Evolutionary conservation across 2,888 invertebrate species (phyloP), one percentile per base, ranked within the genome.

Genomic region (Empis stercorea): DNA sequence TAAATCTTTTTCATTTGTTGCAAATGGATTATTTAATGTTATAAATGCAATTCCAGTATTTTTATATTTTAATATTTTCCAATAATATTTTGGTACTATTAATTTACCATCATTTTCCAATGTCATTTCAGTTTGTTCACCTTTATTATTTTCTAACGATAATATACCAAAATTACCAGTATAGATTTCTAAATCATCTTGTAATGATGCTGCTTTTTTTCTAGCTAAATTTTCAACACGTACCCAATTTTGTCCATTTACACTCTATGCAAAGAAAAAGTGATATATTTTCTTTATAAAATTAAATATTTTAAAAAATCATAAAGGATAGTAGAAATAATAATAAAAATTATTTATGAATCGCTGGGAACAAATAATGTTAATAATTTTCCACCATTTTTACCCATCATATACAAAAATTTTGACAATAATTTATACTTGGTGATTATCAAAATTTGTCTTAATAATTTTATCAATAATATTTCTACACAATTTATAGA

Each of bases 211-310:
- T 4, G 72, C 70, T n/a, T 63, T 50, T 47, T 59, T 61, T 49
- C 73, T 56, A 2, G 68, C 58, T 17, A 61, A 57, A 32, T 56
- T 57, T 58, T 74, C 73, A 5, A 73, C 52, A 10, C 55, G 55
- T 43, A 63, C 59, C 73, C 74, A 74, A 54, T 73, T 73, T 14
- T 69, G 71, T 11, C 57, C 64, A 54, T 73, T 74, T 38, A 73
- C 42, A 20, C 11, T 32, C 47, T 47, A 27, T n/a, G n/a, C n/a
- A 30, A 23, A 13, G 11, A n/a, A 5, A 32, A 38, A 38, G 14
- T 44, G n/a, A n/a, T n/a, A n/a, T n/a, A n/a, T n/a, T 40, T 36
- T 30, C 16, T 38, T 37, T 30, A 30, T 47, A 11, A 30, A 10
- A 7, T 15, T 13, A 13, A 15, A 3, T 46, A 11, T 30, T 30